Conservation (phyloP, 2,888 invertebrate species). For the Unio pictorum region DNA sequence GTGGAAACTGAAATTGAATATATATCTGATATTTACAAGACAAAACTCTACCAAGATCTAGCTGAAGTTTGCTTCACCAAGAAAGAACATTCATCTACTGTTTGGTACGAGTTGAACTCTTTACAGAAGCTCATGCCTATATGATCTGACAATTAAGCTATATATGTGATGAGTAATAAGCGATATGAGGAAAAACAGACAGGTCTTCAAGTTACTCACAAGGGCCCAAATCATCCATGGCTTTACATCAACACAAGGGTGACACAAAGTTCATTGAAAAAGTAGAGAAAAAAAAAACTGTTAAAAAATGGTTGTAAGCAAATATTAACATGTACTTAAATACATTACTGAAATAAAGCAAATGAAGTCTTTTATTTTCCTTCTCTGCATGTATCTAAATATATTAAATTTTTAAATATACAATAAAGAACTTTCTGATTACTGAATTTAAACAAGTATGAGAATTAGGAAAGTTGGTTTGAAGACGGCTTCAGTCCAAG, state of each 20-base stretch:
- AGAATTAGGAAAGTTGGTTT: no score
- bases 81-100: background rate
- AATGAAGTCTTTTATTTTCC: background rate
- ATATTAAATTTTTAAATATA: no score
- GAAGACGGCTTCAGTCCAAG: no score
- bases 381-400: no score
- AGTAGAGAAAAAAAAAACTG: slow-evolving; percentile 3
- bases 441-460: no score
- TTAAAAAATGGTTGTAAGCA: slow-evolving; percentile 5
- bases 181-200: background rate
- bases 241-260: slow-evolving; percentile 39
- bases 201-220: slow-evolving; percentile 59
- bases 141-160: background rate
- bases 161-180: background rate
- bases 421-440: no score
- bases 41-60: background rate
- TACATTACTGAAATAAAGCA: background rate
- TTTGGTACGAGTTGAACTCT: background rate
- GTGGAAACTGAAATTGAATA: no score
- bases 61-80: no score
- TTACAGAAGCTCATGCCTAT: no score
- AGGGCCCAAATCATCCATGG: slow-evolving; percentile 66
- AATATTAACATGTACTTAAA: slow-evolving; percentile 6
- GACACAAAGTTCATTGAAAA: slow-evolving; percentile 22
- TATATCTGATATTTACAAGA: background rate